A percentile compares a stretch with the other conserved stretches of the same genome.
Evolutionary conservation across 2,797 vertebrate species (phyloP).

Genomic region (Acropternis orthonyx): DNA sequence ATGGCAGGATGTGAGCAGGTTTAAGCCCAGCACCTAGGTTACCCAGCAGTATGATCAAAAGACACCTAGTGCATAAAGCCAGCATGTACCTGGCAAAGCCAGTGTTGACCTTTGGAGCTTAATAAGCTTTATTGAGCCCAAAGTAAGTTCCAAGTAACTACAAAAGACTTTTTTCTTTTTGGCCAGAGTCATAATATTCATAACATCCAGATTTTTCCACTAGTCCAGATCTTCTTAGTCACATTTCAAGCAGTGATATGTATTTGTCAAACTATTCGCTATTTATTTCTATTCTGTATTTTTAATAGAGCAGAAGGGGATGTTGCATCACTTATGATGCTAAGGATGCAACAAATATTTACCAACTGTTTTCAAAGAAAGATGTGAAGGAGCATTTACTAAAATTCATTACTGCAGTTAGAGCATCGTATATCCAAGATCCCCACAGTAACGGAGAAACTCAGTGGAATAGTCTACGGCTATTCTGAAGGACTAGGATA

Average conservation of each 20-base stretch:
- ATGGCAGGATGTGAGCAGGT: background rate
- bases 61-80: background rate
- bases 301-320: constrained; percentile 35
- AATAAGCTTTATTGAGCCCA: background rate
- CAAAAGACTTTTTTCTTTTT: background rate
- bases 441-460: background rate
- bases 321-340: constrained; percentile 14
- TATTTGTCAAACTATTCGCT: background rate
- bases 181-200: background rate
- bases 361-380: constrained; percentile 50
- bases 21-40: background rate
- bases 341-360: constrained; percentile 12
- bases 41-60: background rate
- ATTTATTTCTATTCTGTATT: constrained; percentile 6
- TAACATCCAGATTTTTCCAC: background rate
- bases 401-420: constrained; percentile 33
- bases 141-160: background rate
- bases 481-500: background rate
- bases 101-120: background rate
- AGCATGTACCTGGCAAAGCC: background rate
- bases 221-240: background rate
- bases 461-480: background rate
- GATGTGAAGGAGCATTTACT: constrained; percentile 2
- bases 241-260: background rate
- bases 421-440: background rate